Percentiles rank a stretch among this genome's conserved stretches.
phyloP scores from a whole-genome alignment of 2,888 invertebrate species.

The Drosophila basisetae region DNA sequence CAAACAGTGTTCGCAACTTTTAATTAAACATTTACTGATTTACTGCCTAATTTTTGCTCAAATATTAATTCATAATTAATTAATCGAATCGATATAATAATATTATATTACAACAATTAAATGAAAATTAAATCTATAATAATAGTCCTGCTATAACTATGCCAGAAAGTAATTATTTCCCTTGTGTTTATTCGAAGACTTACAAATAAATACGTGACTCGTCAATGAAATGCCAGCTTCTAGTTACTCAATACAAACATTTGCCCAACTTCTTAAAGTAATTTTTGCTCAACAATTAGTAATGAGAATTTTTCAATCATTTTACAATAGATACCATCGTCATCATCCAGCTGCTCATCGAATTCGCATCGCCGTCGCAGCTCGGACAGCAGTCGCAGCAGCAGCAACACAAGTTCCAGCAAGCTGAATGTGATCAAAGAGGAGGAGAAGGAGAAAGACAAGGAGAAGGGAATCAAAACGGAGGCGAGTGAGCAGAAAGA shows the following conservation, averaged over 20 bases:
- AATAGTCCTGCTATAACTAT: neutral
- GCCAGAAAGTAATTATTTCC: neutral
- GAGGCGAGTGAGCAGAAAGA: slow-evolving; percentile 31
- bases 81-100: neutral
- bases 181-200: neutral
- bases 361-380: slow-evolving; percentile 78
- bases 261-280: neutral
- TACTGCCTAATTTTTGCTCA: neutral
- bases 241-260: neutral
- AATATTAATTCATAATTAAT: neutral
- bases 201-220: neutral
- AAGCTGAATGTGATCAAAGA: slow-evolving; percentile 46
- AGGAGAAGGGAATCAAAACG: slow-evolving; percentile 46
- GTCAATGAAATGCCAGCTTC: neutral
- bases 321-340: slow-evolving; percentile 55
- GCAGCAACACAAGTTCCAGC: slow-evolving; percentile 67
- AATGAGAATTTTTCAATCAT: neutral
- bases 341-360: slow-evolving; percentile 69
- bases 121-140: neutral
- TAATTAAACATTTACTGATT: neutral
- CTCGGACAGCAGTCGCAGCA: slow-evolving; percentile 82
- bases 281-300: neutral
- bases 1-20: neutral
- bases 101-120: neutral
- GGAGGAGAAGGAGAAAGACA: slow-evolving; percentile 45